phyloP scores from a whole-genome alignment of 2,888 invertebrate genomes.

The Euphydryas editha region DNA sequence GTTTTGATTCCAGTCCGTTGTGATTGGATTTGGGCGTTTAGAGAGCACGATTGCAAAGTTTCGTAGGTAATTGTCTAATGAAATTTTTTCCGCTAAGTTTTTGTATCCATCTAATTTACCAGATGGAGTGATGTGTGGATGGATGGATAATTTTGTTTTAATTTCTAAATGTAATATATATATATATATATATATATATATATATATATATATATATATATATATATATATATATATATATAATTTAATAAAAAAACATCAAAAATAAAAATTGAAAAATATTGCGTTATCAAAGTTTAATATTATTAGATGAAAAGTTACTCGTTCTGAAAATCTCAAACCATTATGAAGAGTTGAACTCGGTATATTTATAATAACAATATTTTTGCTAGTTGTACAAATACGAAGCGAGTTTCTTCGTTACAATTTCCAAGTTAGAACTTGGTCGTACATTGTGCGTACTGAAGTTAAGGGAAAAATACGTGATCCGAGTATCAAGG shows the following conservation, averaged over 20 bases:
- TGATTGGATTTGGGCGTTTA: constrained; percentile 29
- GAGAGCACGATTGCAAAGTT: constrained; percentile 15
- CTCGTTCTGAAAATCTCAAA: not conserved
- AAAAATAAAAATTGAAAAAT: not conserved
- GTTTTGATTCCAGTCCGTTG: constrained; percentile 45
- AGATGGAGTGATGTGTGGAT: not conserved
- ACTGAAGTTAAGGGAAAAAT: constrained; percentile 52
- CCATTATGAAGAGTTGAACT: constrained; percentile 16
- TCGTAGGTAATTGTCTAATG: not conserved
- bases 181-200: too few relatives aligned
- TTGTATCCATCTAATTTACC: not conserved
- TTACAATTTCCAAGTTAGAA: constrained; percentile 49
- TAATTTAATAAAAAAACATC: too few relatives aligned
- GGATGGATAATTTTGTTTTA: not conserved
- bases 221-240: too few relatives aligned
- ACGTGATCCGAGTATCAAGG: constrained; percentile 52
- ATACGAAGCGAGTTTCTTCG: constrained; percentile 42
- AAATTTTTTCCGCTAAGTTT: not conserved
- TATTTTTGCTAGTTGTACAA: constrained; percentile 41
- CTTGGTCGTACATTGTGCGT: constrained; percentile 47
- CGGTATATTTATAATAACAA: constrained; percentile 40
- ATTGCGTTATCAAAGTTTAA: not conserved
- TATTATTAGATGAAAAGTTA: not conserved
- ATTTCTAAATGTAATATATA: too few relatives aligned
- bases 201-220: too few relatives aligned